phyloP scores from a whole-genome alignment of 1,140 invertebrate genomes.

The Mylabris phalerata region DNA sequence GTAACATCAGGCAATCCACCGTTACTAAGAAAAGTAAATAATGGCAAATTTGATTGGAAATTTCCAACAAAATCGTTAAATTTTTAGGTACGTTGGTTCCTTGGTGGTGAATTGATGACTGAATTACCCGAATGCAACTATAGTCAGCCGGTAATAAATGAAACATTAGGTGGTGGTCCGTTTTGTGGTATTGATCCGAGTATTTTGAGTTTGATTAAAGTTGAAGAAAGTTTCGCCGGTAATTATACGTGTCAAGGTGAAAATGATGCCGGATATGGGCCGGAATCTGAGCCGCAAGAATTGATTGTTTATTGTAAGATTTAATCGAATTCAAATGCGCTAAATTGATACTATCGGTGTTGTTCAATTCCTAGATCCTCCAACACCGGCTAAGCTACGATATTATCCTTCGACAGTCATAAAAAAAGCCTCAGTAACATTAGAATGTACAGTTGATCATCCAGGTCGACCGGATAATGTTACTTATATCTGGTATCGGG shows the following conservation, averaged over 20 bases:
- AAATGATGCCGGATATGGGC: conserved; percentile 80
- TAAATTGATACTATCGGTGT: background rate
- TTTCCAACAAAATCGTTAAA: background rate
- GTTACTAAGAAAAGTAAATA: conserved; percentile 54
- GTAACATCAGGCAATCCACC: conserved; percentile 62
- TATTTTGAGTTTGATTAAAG: conserved; percentile 71
- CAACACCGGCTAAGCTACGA: conserved; percentile 26
- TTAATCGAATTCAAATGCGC: background rate
- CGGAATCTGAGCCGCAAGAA: conserved; percentile 62
- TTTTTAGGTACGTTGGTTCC: conserved; percentile 58
- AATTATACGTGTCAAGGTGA: conserved; percentile 85
- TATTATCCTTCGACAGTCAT: conserved; percentile 59
- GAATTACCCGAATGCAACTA: conserved; percentile 75
- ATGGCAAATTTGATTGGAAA: conserved; percentile 1
- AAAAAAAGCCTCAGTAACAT: conserved; percentile 68
- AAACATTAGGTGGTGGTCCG: conserved; percentile 29
- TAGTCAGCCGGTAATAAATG: conserved; percentile 35
- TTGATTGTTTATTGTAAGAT: conserved; percentile 70
- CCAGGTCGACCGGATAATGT: conserved; percentile 68
- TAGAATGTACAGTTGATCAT: conserved; percentile 76
- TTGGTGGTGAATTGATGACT: conserved; percentile 74
- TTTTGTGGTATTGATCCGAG: conserved; percentile 81
- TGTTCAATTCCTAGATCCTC: conserved; percentile 29
- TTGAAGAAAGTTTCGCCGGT: conserved; percentile 78
- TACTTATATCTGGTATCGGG: conserved; percentile 71